phyloP scores from a whole-genome alignment of 2,113 vertebrate genomes.

The Ptyas mucosa region DNA sequence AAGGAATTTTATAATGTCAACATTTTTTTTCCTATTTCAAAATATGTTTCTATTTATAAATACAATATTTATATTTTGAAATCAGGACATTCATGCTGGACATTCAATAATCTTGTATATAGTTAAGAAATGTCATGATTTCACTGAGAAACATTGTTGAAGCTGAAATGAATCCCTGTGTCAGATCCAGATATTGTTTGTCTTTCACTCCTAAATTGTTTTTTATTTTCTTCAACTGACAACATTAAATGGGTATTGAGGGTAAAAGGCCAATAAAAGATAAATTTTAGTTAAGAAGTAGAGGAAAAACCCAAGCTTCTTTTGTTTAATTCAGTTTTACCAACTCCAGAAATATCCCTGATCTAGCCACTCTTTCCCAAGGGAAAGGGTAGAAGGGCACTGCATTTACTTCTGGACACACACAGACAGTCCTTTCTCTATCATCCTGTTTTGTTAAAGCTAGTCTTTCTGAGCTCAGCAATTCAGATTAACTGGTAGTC shows the following conservation, averaged over 20 bases:
- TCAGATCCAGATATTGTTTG: conserved; percentile 20
- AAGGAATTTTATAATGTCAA: conserved; percentile 54
- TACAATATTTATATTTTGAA: conserved; percentile 3
- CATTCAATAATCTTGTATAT: conserved; percentile 63
- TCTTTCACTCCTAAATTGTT: not conserved
- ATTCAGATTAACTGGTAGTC: not conserved
- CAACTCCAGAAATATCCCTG: not conserved
- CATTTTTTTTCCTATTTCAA: conserved; percentile 54
- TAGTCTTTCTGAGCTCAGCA: not conserved
- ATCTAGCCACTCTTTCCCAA: not conserved
- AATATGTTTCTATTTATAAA: conserved; percentile 35
- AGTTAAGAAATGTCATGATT: conserved; percentile 72
- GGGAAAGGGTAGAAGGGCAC: too few species aligned
- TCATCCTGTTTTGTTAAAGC: not conserved
- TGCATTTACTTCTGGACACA: not conserved
- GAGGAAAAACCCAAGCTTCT: not conserved
- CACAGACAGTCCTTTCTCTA: not conserved
- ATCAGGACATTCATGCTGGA: conserved; percentile 40
- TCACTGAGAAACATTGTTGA: conserved; percentile 54
- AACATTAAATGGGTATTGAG: not conserved
- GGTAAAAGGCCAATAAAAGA: conserved; percentile 9
- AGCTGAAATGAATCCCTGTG: conserved; percentile 39
- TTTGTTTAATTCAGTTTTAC: not conserved
- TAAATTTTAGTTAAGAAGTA: not conserved
- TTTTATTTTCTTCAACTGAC: conserved; percentile 43